Conservation (phyloP, 2,113 vertebrate genomes). For the Neopipo cinnamomea region DNA sequence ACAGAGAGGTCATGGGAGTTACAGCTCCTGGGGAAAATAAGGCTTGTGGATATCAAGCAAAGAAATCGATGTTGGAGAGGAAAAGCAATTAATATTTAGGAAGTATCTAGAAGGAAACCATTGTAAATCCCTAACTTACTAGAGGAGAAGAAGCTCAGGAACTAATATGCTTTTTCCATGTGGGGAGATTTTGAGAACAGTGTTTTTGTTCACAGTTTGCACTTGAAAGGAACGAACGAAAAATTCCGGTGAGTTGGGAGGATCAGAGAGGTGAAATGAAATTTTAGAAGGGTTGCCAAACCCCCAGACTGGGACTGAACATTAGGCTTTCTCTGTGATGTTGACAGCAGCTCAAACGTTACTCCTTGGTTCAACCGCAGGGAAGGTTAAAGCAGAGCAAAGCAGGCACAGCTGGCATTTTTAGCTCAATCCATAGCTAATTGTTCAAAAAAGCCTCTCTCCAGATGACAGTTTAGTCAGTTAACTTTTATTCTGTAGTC, state of each 20-base stretch:
- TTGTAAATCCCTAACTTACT: not conserved
- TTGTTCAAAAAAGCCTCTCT: not conserved
- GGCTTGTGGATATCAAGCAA: not conserved
- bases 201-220: not conserved
- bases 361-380: not conserved
- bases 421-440: not conserved
- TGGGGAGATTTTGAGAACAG: not conserved
- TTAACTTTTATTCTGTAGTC: not conserved
- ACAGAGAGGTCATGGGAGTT: not conserved
- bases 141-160: not conserved
- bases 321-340: fast-evolving
- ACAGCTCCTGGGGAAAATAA: not conserved
- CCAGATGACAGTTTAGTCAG: not conserved
- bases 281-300: not conserved
- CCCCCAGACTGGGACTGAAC: not conserved
- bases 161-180: fast-evolving
- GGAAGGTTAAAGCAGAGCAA: not conserved
- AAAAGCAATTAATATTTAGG: not conserved
- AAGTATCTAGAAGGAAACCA: not conserved
- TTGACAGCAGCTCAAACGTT: not conserved
- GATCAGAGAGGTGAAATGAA: not conserved
- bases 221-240: not conserved
- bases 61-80: not conserved
- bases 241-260: not conserved
- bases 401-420: not conserved